Evolutionary conservation across 2,113 vertebrate species (phyloP).

Genomic region (Marcusenius ussheri): DNA sequence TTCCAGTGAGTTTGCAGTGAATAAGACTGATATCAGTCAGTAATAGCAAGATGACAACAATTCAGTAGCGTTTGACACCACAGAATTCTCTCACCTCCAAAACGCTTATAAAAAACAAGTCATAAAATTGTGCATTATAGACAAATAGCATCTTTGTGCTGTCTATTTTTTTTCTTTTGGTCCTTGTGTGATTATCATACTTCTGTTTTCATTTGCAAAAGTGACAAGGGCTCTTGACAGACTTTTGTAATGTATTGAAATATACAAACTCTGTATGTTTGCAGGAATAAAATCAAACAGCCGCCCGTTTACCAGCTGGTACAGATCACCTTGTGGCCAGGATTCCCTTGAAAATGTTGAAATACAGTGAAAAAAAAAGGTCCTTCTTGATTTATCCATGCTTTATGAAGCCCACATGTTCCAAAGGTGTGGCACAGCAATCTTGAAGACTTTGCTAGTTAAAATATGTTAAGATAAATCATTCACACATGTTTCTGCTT

Average conservation of each 20-base stretch:
- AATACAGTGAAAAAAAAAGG: not conserved
- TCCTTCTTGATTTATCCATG: constrained; percentile 22
- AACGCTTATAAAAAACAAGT: not conserved
- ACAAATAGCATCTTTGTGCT: not conserved
- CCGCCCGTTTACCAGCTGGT: constrained; percentile 2
- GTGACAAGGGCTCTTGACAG: constrained; percentile 14
- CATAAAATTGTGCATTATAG: not conserved
- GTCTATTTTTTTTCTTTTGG: not conserved
- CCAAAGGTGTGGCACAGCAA: constrained; percentile 5
- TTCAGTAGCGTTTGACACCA: not conserved
- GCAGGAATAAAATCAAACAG: not conserved
- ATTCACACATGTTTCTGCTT: constrained; percentile 24
- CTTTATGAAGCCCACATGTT: constrained; percentile 26
- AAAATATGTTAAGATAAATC: constrained; percentile 27
- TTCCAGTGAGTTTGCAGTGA: not conserved
- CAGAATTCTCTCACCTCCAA: not conserved
- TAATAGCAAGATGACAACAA: not conserved
- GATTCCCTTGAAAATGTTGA: constrained; percentile 20
- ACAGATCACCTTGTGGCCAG: constrained; percentile 1
- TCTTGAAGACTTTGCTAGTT: constrained; percentile 21
- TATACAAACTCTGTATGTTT: constrained; percentile 2
- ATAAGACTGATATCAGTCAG: not conserved
- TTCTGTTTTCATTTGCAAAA: constrained; percentile 3
- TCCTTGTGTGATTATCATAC: not conserved
- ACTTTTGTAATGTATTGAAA: not conserved